Evolutionary conservation across 2,888 invertebrate species (phyloP).

Genomic region (Acleris literana): DNA sequence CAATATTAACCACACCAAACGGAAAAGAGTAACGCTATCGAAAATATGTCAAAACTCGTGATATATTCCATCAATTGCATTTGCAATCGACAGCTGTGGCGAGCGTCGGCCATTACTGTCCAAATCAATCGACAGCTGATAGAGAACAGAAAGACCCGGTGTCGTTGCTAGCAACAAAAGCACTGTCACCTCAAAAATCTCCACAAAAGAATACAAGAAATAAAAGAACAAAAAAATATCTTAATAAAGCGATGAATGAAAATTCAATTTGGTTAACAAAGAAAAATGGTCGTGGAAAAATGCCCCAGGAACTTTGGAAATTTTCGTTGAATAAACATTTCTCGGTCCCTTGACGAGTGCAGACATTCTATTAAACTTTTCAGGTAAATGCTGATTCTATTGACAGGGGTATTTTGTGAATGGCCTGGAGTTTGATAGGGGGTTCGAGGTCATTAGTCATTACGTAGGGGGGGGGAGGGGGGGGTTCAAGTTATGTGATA

Average conservation of each 20-base stretch:
- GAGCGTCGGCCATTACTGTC: no score
- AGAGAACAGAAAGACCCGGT: no score
- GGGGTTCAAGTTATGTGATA: no score
- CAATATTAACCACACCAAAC: no score
- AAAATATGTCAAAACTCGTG: no score
- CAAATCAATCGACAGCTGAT: neutral
- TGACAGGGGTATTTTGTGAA: slow-evolving; percentile 30
- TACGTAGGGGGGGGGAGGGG: neutral
- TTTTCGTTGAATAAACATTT: slow-evolving; percentile 55
- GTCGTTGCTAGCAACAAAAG: no score
- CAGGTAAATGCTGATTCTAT: slow-evolving; percentile 29
- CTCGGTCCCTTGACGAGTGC: slow-evolving; percentile 38
- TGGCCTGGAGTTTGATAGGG: neutral
- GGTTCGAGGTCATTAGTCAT: slow-evolving; percentile 3
- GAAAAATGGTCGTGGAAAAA: slow-evolving; percentile 59
- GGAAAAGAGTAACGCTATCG: no score
- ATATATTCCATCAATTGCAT: no score
- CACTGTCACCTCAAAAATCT: slow-evolving; percentile 28
- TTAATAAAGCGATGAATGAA: slow-evolving; percentile 66
- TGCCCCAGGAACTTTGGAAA: slow-evolving; percentile 41
- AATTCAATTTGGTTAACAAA: slow-evolving; percentile 73
- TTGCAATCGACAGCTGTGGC: no score
- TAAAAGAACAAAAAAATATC: slow-evolving; percentile 55
- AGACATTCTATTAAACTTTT: slow-evolving; percentile 35
- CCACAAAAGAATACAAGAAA: slow-evolving; percentile 47